phyloP scores from a whole-genome alignment of 2,797 vertebrate species.

The Leontopithecus rosalia region DNA sequence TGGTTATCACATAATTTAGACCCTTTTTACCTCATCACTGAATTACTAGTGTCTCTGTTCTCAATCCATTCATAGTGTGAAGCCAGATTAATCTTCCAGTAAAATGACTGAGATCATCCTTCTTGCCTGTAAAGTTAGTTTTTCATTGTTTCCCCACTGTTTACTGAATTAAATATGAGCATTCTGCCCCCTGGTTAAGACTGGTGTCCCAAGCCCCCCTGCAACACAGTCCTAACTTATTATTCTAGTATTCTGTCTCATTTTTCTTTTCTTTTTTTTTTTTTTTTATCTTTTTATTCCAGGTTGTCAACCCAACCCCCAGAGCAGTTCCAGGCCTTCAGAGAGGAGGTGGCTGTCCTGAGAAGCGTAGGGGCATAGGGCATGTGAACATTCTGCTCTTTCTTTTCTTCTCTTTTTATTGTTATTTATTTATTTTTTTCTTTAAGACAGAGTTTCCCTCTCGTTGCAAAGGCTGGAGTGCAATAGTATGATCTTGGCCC shows the following conservation, averaged over 20 bases:
- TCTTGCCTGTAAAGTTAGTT: background rate
- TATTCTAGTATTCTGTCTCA: background rate
- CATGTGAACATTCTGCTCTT: background rate
- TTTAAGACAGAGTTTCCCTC: too few relatives aligned
- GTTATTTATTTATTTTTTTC: too few relatives aligned
- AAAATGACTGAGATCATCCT: background rate
- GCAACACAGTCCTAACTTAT: background rate
- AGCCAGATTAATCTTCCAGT: conserved; percentile 26
- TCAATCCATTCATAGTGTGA: background rate
- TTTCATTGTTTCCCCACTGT: conserved; percentile 60
- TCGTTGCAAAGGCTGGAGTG: too few relatives aligned
- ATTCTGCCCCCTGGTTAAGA: background rate
- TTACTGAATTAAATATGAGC: conserved; percentile 33
- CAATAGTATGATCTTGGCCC: too few relatives aligned
- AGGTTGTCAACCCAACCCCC: background rate
- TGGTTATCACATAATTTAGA: conserved; percentile 43
- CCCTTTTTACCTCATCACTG: background rate
- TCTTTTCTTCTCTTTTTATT: too few relatives aligned
- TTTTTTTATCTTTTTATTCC: too few relatives aligned
- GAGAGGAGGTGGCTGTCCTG: background rate
- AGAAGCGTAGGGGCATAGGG: background rate
- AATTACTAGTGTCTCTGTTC: background rate
- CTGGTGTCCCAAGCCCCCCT: background rate
- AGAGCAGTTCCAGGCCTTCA: background rate
- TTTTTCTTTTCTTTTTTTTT: too few relatives aligned